These are phyloP conservation scores for Netelia melanura DNA, from an alignment of 2,888 invertebrate species.

Conservation along the genomic window DNA sequence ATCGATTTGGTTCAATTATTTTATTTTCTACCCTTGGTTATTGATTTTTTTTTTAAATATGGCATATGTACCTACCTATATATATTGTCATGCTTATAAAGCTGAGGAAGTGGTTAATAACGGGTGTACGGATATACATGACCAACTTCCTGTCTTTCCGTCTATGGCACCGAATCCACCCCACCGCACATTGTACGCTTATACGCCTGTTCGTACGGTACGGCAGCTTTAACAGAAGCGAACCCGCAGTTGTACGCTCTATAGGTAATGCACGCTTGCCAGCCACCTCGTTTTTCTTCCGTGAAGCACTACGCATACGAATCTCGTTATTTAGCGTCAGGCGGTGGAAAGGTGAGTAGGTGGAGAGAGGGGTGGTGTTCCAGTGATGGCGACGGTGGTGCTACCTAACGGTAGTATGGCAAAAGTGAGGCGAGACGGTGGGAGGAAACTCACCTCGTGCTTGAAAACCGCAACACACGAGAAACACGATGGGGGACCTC, in stretches of 20 bases:
- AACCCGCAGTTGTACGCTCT: conserved; percentile 2
- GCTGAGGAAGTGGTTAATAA: not conserved
- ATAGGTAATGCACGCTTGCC: conserved; percentile 26
- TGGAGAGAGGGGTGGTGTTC: not conserved
- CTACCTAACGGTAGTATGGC: not conserved
- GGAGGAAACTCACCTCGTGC: conserved; percentile 20
- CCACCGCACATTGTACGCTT: conserved; percentile 12
- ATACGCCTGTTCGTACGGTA: conserved; percentile 22
- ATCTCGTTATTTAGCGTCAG: conserved; percentile 52
- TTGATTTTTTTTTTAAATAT: no score
- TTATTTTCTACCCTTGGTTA: no score
- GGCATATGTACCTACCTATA: no score
- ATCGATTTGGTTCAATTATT: no score
- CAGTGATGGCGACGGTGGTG: conserved; percentile 1
- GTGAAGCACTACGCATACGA: conserved; percentile 45
- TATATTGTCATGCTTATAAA: not conserved
- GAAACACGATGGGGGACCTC: conserved; percentile 7
- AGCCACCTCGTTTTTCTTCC: conserved; percentile 37
- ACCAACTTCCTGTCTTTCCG: conserved; percentile 12
- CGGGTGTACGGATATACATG: conserved; percentile 7
- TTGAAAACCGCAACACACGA: not conserved
- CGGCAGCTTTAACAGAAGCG: conserved; percentile 12
- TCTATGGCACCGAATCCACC: conserved; percentile 1
- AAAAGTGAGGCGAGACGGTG: not conserved
- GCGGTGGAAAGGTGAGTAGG: conserved; percentile 13